Conservation (phyloP, 1,140 invertebrate genomes). For the Aphis gossypii region DNA sequence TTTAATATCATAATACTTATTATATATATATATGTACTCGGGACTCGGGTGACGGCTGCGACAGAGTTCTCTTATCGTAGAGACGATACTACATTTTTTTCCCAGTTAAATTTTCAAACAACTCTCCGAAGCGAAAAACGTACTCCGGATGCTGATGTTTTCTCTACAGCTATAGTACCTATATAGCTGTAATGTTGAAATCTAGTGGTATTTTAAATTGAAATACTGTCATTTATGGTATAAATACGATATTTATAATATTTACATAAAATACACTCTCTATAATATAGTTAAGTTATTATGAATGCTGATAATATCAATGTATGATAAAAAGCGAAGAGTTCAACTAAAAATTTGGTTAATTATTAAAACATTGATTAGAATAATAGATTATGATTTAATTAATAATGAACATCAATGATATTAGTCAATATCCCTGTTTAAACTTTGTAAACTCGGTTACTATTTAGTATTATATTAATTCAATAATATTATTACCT, state of each 20-base stretch:
- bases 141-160: not conserved
- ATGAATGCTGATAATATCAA: not conserved
- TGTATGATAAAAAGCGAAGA: not conserved
- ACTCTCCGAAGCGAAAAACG: not conserved
- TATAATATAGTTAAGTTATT: not conserved
- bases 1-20: slow-evolving; percentile 7
- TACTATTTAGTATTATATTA: not conserved
- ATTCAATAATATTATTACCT: not conserved
- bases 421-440: not conserved
- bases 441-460: not conserved
- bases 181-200: not conserved
- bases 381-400: not conserved
- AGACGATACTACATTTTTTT: not conserved
- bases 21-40: not conserved
- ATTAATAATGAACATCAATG: not conserved
- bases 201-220: not conserved
- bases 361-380: not conserved
- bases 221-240: not conserved
- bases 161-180: not conserved
- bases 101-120: not conserved
- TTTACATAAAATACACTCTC: not conserved
- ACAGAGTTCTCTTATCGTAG: not conserved
- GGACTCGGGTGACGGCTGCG: not conserved
- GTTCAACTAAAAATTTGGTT: not conserved
- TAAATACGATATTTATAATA: not conserved